Evolutionary conservation across 2,113 vertebrate genomes (phyloP).

Genomic region (Alaudala cheleensis): DNA sequence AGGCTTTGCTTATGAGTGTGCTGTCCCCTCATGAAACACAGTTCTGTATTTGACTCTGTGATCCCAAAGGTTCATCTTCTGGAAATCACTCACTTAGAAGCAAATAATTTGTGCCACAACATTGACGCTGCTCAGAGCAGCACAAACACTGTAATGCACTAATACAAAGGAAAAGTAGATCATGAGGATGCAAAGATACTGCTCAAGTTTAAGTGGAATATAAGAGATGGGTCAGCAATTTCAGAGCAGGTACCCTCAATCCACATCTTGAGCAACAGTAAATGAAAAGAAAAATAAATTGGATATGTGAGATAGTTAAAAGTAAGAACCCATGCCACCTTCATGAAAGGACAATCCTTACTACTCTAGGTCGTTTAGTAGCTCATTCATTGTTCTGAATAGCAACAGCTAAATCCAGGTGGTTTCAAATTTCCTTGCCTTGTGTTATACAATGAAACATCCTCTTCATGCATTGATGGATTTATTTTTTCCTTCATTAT

Average conservation of each 20-base stretch:
- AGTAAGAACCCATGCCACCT: background rate
- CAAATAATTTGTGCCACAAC: background rate
- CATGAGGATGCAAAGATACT: background rate
- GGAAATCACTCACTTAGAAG: background rate
- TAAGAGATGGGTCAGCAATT: background rate
- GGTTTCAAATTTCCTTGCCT: background rate
- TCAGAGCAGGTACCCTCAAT: background rate
- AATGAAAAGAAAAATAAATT: background rate
- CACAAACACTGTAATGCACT: background rate
- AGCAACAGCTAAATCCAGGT: background rate
- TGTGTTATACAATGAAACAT: background rate
- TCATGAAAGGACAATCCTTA: background rate
- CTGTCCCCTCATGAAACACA: background rate
- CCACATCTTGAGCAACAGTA: background rate
- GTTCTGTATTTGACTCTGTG: background rate
- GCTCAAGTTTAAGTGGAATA: background rate
- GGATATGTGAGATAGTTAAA: background rate
- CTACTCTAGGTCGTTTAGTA: background rate
- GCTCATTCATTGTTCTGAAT: background rate
- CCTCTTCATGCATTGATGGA: background rate
- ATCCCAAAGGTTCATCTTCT: background rate
- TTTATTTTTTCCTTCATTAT: background rate
- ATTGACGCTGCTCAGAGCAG: background rate
- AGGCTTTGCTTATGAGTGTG: background rate
- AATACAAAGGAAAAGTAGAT: background rate